These are phyloP conservation scores for Squalus acanthias DNA, from an alignment of 2,797 vertebrate species.

Conservation along the genomic window DNA sequence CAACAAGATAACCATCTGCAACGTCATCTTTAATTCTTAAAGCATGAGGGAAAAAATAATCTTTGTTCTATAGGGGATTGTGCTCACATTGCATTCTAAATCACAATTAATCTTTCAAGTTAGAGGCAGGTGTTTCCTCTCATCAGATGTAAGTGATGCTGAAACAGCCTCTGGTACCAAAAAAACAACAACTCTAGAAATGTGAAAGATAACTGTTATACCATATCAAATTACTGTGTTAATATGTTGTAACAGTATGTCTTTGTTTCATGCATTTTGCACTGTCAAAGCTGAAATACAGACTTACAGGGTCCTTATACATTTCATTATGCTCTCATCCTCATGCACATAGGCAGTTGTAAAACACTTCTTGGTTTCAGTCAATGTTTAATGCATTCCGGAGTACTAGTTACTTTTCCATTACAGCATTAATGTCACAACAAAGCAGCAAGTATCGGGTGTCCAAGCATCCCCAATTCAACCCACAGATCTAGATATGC, in stretches of 20 bases:
- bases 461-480: background rate
- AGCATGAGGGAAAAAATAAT: background rate
- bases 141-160: background rate
- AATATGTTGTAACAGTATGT: constrained; percentile 12
- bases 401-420: background rate
- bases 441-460: background rate
- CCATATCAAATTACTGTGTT: background rate
- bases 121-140: background rate
- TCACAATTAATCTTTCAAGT: background rate
- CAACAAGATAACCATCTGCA: background rate
- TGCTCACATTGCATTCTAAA: constrained; percentile 7
- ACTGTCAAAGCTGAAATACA: background rate
- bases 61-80: no score
- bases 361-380: background rate
- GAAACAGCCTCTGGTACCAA: background rate
- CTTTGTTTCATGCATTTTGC: constrained; percentile 17
- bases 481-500: background rate
- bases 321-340: background rate
- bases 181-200: background rate
- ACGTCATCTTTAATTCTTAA: background rate
- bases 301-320: background rate
- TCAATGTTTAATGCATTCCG: background rate
- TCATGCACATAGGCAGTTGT: background rate
- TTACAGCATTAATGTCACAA: background rate
- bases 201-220: background rate